phyloP scores from a whole-genome alignment of 2,888 invertebrate species.

The Drepana falcataria region DNA sequence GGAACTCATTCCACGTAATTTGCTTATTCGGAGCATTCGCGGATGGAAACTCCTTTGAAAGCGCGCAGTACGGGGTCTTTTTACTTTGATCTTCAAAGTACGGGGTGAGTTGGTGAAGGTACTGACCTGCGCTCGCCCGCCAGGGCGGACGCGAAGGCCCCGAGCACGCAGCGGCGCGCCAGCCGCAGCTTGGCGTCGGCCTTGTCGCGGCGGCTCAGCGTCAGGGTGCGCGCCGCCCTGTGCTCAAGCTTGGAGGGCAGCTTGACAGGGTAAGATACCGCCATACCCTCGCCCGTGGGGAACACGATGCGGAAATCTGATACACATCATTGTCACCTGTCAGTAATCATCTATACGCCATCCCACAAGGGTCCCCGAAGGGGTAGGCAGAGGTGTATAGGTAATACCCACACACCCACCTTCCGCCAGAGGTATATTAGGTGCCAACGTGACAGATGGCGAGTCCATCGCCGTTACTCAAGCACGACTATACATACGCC shows the following conservation, averaged over 20 bases:
- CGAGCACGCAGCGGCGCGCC: slow-evolving; percentile 56
- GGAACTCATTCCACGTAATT: too few species aligned
- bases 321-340: neutral
- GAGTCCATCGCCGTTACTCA: too few species aligned
- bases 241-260: slow-evolving; percentile 65
- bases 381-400: too few species aligned
- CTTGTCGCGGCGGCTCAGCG: slow-evolving; percentile 69
- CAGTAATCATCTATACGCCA: neutral
- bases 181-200: slow-evolving; percentile 62
- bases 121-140: slow-evolving; percentile 47
- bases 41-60: too few species aligned
- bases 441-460: too few species aligned
- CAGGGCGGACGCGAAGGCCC: slow-evolving; percentile 52
- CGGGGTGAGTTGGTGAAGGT: neutral
- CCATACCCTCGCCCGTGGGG: slow-evolving; percentile 65
- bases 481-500: too few species aligned
- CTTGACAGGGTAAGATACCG: slow-evolving; percentile 62
- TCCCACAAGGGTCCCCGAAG: too few species aligned
- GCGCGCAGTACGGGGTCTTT: too few species aligned
- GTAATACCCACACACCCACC: too few species aligned
- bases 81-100: too few species aligned
- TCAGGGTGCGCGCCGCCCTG: slow-evolving; percentile 63
- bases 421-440: too few species aligned
- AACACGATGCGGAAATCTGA: slow-evolving; percentile 74
- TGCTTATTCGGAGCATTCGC: too few species aligned